Evolutionary conservation across 2,888 invertebrate genomes (phyloP), one percentile per base, ranked within the genome.

Genomic region (Oscheius sp.): DNA sequence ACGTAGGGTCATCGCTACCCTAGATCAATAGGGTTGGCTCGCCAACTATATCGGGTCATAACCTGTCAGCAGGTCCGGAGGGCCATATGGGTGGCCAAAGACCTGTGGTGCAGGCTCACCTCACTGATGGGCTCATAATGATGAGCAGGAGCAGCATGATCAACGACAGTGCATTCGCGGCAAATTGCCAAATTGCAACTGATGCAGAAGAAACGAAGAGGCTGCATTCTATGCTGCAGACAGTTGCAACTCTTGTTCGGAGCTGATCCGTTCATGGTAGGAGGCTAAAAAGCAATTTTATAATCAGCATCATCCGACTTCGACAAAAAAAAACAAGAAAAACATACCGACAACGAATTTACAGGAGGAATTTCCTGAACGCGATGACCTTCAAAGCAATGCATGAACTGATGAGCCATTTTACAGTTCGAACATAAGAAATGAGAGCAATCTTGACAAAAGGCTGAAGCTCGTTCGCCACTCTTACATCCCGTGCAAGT

Each of bases 381-480:
- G 7, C 80, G 82, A 75, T 88, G 88, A 9, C 86, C 96, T 89
- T 96, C 95, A 90, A 98, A 98, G 90, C 96, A 97, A 90, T 96
- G 96, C 96, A 98, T 97, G 90, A 94, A 96, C 91, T 96, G 95
- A 91, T 98, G 98, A 78, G 97, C 97, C 93, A 96, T 96, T 88
- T 95, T 95, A 92, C 98, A 98, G 90, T 96, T 95, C 75, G 94
- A 93, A 91, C 98, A 98, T 85, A 99, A 92, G 89, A 94, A 95
- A 89, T 95, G 95, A 88, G 94, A 94, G 90, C 98, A 99, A 90
- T 97, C 96, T 69, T 82, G 76, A 75, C 87, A 87, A 74, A 80
- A 85, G 6, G 84, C 79, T 2, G 76, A 76, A 13, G 86, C 86
- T 29, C 64, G 58, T 72, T 85, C 84, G 49, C 84, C 86, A 16